Evolutionary conservation across 2,113 vertebrate genomes (phyloP).

Genomic region (Seriola quinqueradiata): DNA sequence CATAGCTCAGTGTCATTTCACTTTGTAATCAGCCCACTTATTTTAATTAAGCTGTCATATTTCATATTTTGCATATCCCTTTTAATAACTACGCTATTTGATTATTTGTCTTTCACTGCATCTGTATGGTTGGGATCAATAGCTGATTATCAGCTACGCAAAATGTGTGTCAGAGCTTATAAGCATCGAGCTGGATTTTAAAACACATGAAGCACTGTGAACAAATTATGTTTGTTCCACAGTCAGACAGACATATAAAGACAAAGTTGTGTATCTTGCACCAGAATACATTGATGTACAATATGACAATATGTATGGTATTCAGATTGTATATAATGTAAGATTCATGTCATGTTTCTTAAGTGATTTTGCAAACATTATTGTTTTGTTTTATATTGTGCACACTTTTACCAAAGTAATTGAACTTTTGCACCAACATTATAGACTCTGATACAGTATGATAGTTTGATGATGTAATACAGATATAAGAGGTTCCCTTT

Average conservation of each 20-base stretch:
- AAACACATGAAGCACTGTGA: constrained; percentile 18
- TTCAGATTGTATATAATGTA: neutral
- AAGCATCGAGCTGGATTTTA: constrained; percentile 42
- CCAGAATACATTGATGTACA: neutral
- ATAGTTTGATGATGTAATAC: neutral
- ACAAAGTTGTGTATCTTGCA: neutral
- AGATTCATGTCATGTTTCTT: too few species aligned
- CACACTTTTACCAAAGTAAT: too few species aligned
- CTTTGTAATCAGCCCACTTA: constrained; percentile 48
- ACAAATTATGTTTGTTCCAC: constrained; percentile 21
- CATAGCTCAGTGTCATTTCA: constrained; percentile 16
- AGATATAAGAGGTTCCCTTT: neutral
- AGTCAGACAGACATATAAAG: constrained; percentile 1
- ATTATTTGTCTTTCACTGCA: constrained; percentile 47
- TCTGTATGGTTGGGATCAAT: constrained; percentile 57
- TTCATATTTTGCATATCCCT: constrained; percentile 51
- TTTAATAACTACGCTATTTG: constrained; percentile 48
- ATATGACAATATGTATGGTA: neutral
- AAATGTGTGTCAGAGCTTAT: constrained; percentile 56
- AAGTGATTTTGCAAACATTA: too few species aligned
- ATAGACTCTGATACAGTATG: too few species aligned
- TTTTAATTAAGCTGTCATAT: constrained; percentile 62
- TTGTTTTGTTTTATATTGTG: too few species aligned
- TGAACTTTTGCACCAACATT: too few species aligned
- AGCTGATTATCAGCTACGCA: constrained; percentile 43